Evolutionary conservation across 2,797 vertebrate genomes (phyloP).

Genomic region (Macropodus opercularis): DNA sequence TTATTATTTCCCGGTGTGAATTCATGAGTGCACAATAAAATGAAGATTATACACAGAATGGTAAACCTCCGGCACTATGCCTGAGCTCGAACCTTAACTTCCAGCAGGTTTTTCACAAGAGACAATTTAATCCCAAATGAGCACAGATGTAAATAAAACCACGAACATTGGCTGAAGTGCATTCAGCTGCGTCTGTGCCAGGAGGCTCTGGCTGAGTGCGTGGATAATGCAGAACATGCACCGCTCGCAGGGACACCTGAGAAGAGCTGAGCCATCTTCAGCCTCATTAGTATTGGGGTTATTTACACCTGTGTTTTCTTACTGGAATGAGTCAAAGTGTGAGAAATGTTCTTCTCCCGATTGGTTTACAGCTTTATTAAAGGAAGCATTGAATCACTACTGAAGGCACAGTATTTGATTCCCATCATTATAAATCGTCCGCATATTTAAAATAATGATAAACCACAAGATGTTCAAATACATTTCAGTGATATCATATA

Average conservation of each 20-base stretch:
- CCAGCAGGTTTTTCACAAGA: background rate
- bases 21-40: background rate
- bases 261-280: background rate
- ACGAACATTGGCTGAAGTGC: too few species aligned
- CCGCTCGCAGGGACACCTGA: background rate
- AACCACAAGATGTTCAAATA: background rate
- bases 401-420: background rate
- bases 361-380: background rate
- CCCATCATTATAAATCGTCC: background rate
- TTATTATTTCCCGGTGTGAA: background rate
- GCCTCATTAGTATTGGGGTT: background rate
- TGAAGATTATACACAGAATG: too few species aligned
- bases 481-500: background rate
- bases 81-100: too few species aligned
- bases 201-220: background rate
- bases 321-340: background rate
- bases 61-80: too few species aligned
- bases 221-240: background rate
- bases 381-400: background rate
- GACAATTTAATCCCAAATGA: background rate
- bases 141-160: background rate
- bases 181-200: background rate
- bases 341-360: background rate
- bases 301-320: background rate
- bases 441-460: background rate